A percentile compares a stretch with the other conserved stretches of the same genome.
These are phyloP conservation scores for Marmota monax DNA, from an alignment of 2,113 vertebrate genomes.

Conservation along the genomic window DNA sequence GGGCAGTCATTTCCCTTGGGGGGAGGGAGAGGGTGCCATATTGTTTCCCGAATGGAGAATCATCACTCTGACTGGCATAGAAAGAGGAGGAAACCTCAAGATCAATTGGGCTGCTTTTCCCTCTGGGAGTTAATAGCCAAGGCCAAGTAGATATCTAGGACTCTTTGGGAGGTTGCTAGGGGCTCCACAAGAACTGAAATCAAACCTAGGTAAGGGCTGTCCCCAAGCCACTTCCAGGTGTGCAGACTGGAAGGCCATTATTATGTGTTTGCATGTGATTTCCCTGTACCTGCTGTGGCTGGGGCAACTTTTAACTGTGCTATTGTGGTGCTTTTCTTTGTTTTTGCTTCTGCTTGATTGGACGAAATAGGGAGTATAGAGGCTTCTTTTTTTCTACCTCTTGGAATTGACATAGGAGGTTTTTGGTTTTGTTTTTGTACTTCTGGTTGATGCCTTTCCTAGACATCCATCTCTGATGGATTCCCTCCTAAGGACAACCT, in stretches of 20 bases:
- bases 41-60: not conserved
- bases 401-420: not conserved
- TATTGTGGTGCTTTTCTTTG: not conserved
- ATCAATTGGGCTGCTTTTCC: not conserved
- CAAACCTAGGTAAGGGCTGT: not conserved
- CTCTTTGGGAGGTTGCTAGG: not conserved
- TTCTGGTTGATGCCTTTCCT: not conserved
- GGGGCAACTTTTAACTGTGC: not conserved
- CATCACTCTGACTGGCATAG: not conserved
- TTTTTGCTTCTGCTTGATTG: slow-evolving; percentile 21
- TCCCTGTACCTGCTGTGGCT: not conserved
- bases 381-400: not conserved
- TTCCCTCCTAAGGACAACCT: not conserved
- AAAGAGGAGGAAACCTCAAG: not conserved
- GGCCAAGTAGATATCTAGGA: not conserved
- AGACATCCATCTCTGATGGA: not conserved
- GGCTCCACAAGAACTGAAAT: not conserved
- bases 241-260: not conserved
- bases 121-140: not conserved
- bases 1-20: not conserved
- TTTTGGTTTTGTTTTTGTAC: not conserved
- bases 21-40: too few species aligned
- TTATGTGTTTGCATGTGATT: not conserved
- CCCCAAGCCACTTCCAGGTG: not conserved
- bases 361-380: not conserved